phyloP scores from a whole-genome alignment of 2,797 vertebrate genomes.

The Tiaroga cobitis region DNA sequence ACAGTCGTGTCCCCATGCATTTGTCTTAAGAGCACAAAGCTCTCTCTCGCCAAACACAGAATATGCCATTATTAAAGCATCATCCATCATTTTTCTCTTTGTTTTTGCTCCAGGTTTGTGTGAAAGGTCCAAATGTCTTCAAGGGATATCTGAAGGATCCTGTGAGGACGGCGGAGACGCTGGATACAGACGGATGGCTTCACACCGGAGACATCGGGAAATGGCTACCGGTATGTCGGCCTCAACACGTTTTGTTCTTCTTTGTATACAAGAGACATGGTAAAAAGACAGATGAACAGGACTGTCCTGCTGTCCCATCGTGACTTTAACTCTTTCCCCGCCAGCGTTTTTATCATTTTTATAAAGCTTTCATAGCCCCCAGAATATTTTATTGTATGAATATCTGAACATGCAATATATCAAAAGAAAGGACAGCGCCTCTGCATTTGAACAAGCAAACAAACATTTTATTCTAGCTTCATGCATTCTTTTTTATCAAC shows the following conservation, averaged over 20 bases:
- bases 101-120: slow-evolving; percentile 85
- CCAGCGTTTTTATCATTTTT: no score
- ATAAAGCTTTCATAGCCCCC: no score
- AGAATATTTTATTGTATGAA: no score
- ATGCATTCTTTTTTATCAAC: background rate
- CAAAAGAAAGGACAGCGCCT: no score
- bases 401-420: no score
- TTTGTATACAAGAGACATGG: background rate
- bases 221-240: slow-evolving; percentile 87
- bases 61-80: background rate
- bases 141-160: slow-evolving; percentile 97
- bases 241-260: background rate
- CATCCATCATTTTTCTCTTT: background rate
- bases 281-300: background rate
- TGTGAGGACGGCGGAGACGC: slow-evolving; percentile 86
- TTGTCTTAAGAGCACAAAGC: background rate
- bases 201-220: slow-evolving; percentile 97
- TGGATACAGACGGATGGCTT: slow-evolving; percentile 93
- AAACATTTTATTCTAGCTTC: no score
- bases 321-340: background rate
- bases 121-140: slow-evolving; percentile 97
- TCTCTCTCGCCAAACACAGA: background rate
- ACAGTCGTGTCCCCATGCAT: background rate
- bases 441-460: no score
- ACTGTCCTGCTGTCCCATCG: background rate